A percentile compares a stretch with the other conserved stretches of the same genome.
Conservation (phyloP, 2,113 vertebrate species). For the Tyto alba region DNA sequence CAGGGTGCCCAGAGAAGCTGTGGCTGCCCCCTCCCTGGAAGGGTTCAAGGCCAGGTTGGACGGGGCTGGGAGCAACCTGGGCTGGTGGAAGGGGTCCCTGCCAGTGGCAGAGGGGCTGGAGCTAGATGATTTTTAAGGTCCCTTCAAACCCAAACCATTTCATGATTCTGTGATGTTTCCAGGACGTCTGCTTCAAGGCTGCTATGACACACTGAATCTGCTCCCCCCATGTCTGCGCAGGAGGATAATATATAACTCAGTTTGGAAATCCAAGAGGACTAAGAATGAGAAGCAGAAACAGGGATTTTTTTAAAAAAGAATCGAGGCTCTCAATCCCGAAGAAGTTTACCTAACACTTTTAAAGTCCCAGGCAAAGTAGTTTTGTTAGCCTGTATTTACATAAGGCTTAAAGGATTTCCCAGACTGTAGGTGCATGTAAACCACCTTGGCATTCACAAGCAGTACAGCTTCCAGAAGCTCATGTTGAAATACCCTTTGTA, state of each 20-base stretch:
- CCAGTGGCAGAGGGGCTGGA: too few species aligned
- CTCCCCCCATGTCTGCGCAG: not conserved
- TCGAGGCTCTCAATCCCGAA: not conserved
- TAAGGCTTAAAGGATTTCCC: not conserved
- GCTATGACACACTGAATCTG: not conserved
- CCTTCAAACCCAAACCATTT: too few species aligned
- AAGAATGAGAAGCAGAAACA: not conserved
- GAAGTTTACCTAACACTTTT: not conserved
- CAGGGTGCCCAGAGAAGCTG: too few species aligned
- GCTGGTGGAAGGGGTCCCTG: too few species aligned
- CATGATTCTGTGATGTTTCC: too few species aligned
- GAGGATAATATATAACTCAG: not conserved
- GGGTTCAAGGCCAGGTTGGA: too few species aligned
- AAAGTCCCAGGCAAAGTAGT: not conserved
- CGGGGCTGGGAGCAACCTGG: too few species aligned
- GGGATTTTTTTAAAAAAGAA: not conserved
- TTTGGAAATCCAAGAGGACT: not conserved
- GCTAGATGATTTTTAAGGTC: too few species aligned
- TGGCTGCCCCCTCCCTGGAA: too few species aligned
- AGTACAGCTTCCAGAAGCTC: not conserved
- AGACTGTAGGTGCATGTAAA: not conserved
- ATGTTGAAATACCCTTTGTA: not conserved
- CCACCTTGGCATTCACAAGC: accelerated
- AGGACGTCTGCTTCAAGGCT: not conserved
- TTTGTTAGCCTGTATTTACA: not conserved